These are phyloP conservation scores for Scartelaos histophorus DNA, from an alignment of 2,113 vertebrate species.

Conservation along the genomic window DNA sequence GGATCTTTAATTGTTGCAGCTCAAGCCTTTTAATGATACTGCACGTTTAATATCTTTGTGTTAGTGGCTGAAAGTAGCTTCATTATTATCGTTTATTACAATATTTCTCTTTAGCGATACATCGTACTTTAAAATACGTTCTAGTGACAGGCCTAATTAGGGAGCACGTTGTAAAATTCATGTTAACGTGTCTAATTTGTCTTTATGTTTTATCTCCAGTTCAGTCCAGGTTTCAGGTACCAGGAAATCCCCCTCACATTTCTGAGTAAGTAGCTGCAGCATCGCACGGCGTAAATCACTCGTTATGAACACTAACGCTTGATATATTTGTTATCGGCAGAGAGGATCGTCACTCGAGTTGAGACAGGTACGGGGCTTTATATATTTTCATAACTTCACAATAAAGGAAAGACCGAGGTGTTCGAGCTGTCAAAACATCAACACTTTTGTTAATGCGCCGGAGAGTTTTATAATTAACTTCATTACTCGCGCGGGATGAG, in stretches of 20 bases:
- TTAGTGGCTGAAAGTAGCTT: no score
- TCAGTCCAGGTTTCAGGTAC: constrained; percentile 86
- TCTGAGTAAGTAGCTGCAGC: constrained; percentile 83
- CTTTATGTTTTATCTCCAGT: constrained; percentile 75
- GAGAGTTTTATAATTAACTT: not conserved
- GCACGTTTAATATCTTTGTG: no score
- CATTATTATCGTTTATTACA: no score
- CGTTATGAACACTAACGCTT: constrained; percentile 12
- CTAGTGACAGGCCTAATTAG: not conserved
- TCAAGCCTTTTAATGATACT: no score
- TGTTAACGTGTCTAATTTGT: not conserved
- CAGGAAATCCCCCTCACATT: constrained; percentile 91
- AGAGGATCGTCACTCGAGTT: constrained; percentile 57
- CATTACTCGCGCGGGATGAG: not conserved
- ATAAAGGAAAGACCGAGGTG: not conserved
- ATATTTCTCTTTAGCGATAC: not conserved
- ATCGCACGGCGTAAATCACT: not conserved
- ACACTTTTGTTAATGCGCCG: not conserved
- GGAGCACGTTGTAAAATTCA: not conserved
- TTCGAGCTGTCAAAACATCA: not conserved
- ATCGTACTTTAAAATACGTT: not conserved
- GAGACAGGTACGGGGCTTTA: constrained; percentile 50
- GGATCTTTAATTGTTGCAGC: no score
- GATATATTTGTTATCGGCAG: constrained; percentile 51
- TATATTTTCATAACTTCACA: not conserved